Evolutionary conservation across 2,888 invertebrate genomes (phyloP).

Genomic region (Pyrrhia umbra): DNA sequence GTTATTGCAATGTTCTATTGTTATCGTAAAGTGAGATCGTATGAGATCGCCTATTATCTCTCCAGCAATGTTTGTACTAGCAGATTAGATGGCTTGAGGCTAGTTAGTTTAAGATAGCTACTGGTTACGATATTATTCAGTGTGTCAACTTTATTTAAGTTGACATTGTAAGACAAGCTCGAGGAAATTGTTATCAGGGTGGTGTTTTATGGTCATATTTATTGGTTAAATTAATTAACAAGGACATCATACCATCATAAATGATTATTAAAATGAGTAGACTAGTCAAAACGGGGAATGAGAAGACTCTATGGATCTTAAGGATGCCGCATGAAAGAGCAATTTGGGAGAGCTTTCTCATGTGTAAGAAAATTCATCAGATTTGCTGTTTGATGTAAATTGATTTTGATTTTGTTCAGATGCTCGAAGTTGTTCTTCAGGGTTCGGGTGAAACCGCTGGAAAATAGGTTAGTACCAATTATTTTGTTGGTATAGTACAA

Average conservation of each 20-base stretch:
- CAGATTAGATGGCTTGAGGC: slow-evolving; percentile 54
- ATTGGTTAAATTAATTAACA: slow-evolving; percentile 3
- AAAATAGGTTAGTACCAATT: too few species aligned
- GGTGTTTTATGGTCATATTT: slow-evolving; percentile 10
- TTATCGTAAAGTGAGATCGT: slow-evolving; percentile 55
- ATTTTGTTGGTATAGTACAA: slow-evolving; percentile 13
- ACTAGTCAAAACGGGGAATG: too few species aligned
- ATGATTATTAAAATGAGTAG: too few species aligned
- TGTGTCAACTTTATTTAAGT: slow-evolving; percentile 49
- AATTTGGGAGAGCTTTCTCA: too few species aligned
- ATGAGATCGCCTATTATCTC: slow-evolving; percentile 54
- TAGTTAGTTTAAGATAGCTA: slow-evolving; percentile 56
- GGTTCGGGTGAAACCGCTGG: too few species aligned
- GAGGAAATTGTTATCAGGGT: slow-evolving; percentile 43
- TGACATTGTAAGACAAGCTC: slow-evolving; percentile 42
- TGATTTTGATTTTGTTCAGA: too few species aligned
- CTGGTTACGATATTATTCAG: slow-evolving; percentile 38
- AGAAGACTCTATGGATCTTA: too few species aligned
- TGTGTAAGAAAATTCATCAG: too few species aligned
- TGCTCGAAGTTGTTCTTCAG: too few species aligned
- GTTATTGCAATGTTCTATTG: slow-evolving; percentile 55
- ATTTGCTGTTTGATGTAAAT: too few species aligned
- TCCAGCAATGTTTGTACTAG: slow-evolving; percentile 43
- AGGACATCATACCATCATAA: too few species aligned
- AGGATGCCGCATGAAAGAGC: too few species aligned